Conservation (phyloP, 2,888 invertebrate genomes). For the Hypselothyrea guttata region DNA sequence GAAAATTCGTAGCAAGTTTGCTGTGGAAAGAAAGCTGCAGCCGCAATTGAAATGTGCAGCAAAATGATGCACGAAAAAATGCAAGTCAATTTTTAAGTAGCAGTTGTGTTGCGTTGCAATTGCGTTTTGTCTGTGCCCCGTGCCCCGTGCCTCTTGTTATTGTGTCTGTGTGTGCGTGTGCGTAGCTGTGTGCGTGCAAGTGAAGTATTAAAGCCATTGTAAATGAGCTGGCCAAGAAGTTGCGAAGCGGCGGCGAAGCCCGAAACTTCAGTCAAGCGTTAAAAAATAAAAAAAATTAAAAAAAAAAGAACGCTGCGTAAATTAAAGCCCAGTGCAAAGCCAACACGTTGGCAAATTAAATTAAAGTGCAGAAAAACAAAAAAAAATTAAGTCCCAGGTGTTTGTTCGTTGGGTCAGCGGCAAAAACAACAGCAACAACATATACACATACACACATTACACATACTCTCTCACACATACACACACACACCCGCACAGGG, state of each 20-base stretch:
- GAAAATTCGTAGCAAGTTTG: constrained; percentile 63
- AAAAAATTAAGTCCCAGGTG: constrained; percentile 55
- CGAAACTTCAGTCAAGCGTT: constrained; percentile 79
- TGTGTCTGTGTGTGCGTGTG: constrained; percentile 33
- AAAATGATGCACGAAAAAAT: constrained; percentile 50
- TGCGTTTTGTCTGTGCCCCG: constrained; percentile 16
- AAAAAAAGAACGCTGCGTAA: constrained; percentile 36
- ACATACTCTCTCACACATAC: no score
- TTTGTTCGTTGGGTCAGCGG: no score
- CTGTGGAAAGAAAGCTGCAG: constrained; percentile 48
- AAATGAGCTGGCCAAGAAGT: constrained; percentile 59
- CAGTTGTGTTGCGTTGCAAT: constrained; percentile 30
- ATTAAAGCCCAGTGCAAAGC: constrained; percentile 46
- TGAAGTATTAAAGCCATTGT: constrained; percentile 63
- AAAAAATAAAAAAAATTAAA: no score
- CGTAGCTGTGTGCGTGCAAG: constrained; percentile 58
- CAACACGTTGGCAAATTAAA: constrained; percentile 49
- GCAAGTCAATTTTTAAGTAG: constrained; percentile 48
- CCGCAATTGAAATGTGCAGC: constrained; percentile 54
- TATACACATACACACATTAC: constrained; percentile 2
- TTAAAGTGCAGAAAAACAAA: constrained; percentile 33
- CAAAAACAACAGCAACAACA: constrained; percentile 31
- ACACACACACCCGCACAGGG: constrained; percentile 44
- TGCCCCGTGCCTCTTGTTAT: constrained; percentile 26
- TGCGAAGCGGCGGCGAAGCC: constrained; percentile 67